These are phyloP conservation scores for Aleiodes testaceus DNA, from an alignment of 2,888 invertebrate species.

Conservation along the genomic window DNA sequence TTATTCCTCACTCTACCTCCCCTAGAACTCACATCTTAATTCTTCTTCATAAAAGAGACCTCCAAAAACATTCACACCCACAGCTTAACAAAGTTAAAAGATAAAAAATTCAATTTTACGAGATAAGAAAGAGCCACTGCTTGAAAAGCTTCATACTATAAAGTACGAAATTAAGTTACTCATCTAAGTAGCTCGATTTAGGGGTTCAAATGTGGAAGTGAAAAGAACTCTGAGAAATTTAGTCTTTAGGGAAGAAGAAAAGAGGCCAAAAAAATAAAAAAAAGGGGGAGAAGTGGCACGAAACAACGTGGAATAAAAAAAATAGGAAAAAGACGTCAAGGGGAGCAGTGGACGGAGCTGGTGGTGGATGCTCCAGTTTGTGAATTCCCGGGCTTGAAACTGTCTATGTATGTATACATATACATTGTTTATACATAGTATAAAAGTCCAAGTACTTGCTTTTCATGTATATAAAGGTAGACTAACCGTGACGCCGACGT, in stretches of 20 bases:
- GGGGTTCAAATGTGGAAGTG: neutral
- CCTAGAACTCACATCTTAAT: no score
- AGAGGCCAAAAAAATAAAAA: slow-evolving; percentile 2
- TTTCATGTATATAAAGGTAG: slow-evolving; percentile 12
- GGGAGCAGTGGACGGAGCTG: slow-evolving; percentile 18
- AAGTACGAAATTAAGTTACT: slow-evolving; percentile 16
- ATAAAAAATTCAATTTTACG: slow-evolving; percentile 9
- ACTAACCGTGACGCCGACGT: slow-evolving; percentile 24
- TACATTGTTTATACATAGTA: neutral
- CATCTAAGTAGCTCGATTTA: neutral
- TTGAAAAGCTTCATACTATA: slow-evolving; percentile 2
- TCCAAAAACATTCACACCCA: neutral
- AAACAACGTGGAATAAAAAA: slow-evolving; percentile 34
- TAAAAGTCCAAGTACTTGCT: neutral
- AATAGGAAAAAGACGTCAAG: slow-evolving; percentile 8
- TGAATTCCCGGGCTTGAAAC: slow-evolving; percentile 37
- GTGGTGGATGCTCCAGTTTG: slow-evolving; percentile 38
- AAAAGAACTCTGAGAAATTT: slow-evolving; percentile 25
- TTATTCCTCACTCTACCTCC: no score
- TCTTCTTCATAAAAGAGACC: neutral
- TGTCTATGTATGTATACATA: neutral
- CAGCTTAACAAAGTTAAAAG: neutral
- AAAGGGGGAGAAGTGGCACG: slow-evolving; percentile 6
- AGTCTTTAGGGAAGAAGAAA: slow-evolving; percentile 12
- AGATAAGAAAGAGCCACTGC: neutral